Conservation (phyloP, 2,113 vertebrate species). For the Pterocles burchelli region DNA sequence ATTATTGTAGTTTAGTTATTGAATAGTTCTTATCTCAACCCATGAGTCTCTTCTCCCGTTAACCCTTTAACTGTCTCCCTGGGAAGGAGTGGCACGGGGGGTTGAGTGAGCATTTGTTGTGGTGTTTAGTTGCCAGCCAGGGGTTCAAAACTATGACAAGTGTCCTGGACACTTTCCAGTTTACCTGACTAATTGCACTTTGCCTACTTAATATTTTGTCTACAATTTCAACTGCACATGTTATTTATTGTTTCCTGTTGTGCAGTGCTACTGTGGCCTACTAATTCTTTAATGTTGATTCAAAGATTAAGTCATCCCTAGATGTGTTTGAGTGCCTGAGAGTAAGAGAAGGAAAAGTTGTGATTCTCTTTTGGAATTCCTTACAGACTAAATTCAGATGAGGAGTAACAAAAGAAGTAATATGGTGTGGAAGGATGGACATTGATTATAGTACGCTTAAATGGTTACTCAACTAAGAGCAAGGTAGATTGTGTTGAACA, state of each 20-base stretch:
- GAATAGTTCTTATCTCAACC: no score
- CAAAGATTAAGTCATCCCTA: not conserved
- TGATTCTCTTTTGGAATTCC: not conserved
- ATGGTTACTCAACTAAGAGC: not conserved
- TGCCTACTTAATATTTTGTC: not conserved
- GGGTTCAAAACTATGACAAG: not conserved
- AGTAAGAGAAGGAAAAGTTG: not conserved
- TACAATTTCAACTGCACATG: not conserved
- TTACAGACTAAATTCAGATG: not conserved
- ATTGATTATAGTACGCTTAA: not conserved
- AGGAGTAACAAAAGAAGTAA: not conserved
- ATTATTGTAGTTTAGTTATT: no score
- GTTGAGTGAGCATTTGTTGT: no score
- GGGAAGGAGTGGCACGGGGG: no score
- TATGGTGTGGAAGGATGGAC: not conserved
- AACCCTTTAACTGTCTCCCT: no score
- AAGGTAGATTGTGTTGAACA: not conserved
- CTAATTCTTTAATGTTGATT: not conserved
- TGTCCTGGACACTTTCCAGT: not conserved
- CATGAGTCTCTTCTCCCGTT: no score
- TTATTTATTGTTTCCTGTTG: not conserved
- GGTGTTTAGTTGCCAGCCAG: no score
- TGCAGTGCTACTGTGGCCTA: not conserved
- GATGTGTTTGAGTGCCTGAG: not conserved
- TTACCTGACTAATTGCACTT: not conserved